phyloP scores from a whole-genome alignment of 2,797 vertebrate genomes.

The Ibycter americanus region DNA sequence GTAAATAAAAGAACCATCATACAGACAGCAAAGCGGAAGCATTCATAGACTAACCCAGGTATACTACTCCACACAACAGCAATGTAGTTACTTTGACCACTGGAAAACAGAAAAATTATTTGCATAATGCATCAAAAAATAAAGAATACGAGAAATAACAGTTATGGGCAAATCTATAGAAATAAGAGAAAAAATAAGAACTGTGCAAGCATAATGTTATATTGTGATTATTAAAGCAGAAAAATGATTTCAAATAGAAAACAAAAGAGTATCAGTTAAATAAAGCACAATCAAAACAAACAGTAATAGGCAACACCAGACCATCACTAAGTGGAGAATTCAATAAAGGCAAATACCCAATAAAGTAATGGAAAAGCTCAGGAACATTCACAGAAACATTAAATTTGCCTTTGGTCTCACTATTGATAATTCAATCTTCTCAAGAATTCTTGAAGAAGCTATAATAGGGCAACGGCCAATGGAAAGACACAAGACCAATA shows the following conservation, averaged over 20 bases:
- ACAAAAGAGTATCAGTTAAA: neutral
- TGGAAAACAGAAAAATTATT: neutral
- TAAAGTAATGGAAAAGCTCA: neutral
- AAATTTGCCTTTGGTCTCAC: neutral
- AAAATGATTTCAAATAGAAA: neutral
- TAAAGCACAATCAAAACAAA: neutral
- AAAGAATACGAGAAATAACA: neutral
- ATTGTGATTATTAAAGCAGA: neutral
- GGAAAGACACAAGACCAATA: neutral
- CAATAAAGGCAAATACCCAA: neutral
- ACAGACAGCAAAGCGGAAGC: neutral
- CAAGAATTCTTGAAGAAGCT: neutral
- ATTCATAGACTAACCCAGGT: neutral
- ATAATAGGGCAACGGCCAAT: neutral
- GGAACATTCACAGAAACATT: neutral
- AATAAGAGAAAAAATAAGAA: neutral
- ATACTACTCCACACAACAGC: neutral
- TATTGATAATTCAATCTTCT: neutral
- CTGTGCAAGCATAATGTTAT: neutral
- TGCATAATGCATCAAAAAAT: neutral
- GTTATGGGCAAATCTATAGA: neutral
- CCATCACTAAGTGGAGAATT: neutral
- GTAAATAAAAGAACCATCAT: neutral
- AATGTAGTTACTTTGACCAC: neutral
- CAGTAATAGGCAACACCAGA: neutral